Evolutionary conservation across 2,888 invertebrate species (phyloP), one percentile per base, ranked within the genome.

Genomic region (Koerneria pararmatus): DNA sequence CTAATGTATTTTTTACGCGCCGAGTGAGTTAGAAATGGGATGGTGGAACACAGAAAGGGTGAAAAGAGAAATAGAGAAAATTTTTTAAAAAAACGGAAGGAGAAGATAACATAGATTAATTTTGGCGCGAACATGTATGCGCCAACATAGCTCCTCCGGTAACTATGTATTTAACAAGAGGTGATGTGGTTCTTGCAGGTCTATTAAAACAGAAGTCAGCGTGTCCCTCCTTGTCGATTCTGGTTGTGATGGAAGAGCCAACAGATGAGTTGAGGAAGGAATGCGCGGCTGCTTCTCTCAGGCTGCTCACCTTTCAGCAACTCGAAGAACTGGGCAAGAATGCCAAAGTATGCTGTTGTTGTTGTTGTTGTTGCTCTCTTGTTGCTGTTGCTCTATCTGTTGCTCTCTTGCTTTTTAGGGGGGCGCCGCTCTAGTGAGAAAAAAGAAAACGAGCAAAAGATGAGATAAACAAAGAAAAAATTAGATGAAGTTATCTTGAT

Each of bases 241-340:
- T 82, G 24, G 78, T 82, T 19, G 69, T 81, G 5, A 77, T 80
- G 73, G 78, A 78, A 29, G 69, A 65, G 15, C 57, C 78, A 27
- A 66, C 67, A n/a, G 75, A 74, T 0, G 78, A 62, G 32, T 34
- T 62, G 62, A 34, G 37, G 27, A 1, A 27, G n/a, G 24, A 35
- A 0, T 51, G 51, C 37, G 34, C 29, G 19, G 53, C 51, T 11
- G 58, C 48, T 22, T 65, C 69, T 22, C 71, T 81, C 8, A 61
- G 59, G 3, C 69, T 82, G 41, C 37, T 74, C 37, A 71, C 77
- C 3, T 80, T 82, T 54, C 74, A 62, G 11, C 73, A 78, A 29
- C 67, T 82, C 19, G 79, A 78, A 64, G 54, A 62, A 29, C 35
- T 76, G 35, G 78, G 77, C 51, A 65, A 67, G 22, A 61, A 69